Evolutionary conservation across 2,888 invertebrate species (phyloP).

Genomic region (Diplazon laetatorius): DNA sequence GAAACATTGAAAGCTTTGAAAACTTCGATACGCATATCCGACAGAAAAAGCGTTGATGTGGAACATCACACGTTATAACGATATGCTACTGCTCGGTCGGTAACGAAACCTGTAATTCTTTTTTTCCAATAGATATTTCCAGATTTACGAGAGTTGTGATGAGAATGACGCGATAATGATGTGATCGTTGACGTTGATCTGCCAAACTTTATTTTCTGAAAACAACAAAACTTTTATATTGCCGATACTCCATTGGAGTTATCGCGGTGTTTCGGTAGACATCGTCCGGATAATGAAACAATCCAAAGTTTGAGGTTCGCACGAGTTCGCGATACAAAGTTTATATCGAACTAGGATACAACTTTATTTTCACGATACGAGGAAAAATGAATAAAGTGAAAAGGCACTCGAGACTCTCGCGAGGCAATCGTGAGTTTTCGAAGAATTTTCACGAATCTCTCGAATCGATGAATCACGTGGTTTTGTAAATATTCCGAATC

Average conservation of each 20-base stretch:
- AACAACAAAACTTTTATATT: conserved; percentile 9
- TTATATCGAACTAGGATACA: neutral
- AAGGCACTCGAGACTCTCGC: neutral
- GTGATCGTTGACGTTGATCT: too few relatives aligned
- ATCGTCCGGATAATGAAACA: conserved; percentile 8
- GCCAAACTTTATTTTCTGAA: too few relatives aligned
- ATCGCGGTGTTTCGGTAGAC: neutral
- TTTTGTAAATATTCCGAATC: neutral
- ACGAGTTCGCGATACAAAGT: neutral
- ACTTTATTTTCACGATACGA: neutral
- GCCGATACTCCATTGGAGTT: neutral
- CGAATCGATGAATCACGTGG: neutral
- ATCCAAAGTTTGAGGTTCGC: neutral
- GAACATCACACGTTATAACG: too few relatives aligned
- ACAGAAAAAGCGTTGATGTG: too few relatives aligned
- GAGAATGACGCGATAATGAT: too few relatives aligned
- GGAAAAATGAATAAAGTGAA: neutral
- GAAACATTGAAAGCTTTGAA: too few relatives aligned
- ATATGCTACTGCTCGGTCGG: too few relatives aligned
- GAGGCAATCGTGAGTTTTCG: neutral
- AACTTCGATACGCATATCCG: too few relatives aligned
- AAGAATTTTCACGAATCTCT: neutral
- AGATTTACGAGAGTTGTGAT: too few relatives aligned
- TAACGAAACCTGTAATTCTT: too few relatives aligned
- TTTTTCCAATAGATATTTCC: too few relatives aligned